Evolutionary conservation across 2,888 invertebrate genomes (phyloP), one percentile per base, ranked within the genome.

Genomic region (Siphonodentalium dalli): DNA sequence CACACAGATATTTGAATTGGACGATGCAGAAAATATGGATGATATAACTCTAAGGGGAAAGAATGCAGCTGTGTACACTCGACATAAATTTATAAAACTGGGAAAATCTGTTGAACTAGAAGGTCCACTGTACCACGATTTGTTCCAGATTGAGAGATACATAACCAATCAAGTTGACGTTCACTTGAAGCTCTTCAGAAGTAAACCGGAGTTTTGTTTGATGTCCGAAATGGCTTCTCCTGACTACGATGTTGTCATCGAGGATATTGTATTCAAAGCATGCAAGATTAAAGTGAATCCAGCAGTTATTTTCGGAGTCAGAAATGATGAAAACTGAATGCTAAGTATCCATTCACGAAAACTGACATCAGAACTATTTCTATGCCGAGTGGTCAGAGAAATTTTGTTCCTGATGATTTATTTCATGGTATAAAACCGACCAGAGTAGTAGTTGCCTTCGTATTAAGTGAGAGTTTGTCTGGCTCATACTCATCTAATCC

Each of bases 121-220:
- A 29, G 62, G 58, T 28, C 51, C 53, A 9, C 40, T 56, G 8
- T 56, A 33, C 31, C 53, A 56, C 46, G 55, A 58, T 50, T 48
- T 61, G 38, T 61, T 52, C 42, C 18, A 41, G 3, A 46, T 58
- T 44, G 38, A 51, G 15, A 39, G 58, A 20, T 54, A 52, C 11
- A 15, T 64, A 11, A 28, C 61, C 20, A 63, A 63, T 43, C 54
- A 56, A 23, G 58, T 61, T 2, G 48, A 58, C 23, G 54, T 64
- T 15, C 56, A 54, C 35, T 29, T 64, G 0, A 54, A 55, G 34
- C 5, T 64, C 18, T 60, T 58, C 35, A 53, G 59, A 47, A 52
- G 41, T 29, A 34, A 54, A 23, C 15, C 43, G 0, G 35, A 28
- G 5, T 64, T 61, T 43, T 54, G 48, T 37, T 35, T 61, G 33